These are phyloP conservation scores for Xiphias gladius DNA, from an alignment of 2,113 vertebrate genomes.

Conservation along the genomic window DNA sequence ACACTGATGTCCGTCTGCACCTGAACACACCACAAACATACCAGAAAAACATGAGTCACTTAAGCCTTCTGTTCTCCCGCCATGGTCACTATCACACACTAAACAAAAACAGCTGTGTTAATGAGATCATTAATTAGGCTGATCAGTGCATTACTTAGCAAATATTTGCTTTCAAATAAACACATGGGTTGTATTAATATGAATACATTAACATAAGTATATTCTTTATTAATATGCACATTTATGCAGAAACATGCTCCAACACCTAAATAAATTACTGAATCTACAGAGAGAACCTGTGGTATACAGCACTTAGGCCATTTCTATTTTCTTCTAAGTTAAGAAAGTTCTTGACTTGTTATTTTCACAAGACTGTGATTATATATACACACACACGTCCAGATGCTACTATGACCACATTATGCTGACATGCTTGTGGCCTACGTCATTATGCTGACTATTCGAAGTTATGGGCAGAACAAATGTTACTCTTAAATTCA, in stretches of 20 bases:
- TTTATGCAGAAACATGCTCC: not conserved
- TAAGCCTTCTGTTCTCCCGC: not conserved
- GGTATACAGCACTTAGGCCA: too few species aligned
- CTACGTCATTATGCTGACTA: not conserved
- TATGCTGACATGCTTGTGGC: not conserved
- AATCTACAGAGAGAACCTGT: not conserved
- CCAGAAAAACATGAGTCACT: not conserved
- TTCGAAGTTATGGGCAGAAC: not conserved
- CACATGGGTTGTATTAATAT: not conserved
- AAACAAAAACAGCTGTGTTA: not conserved
- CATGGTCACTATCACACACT: not conserved
- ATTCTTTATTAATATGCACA: not conserved
- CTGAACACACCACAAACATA: slow-evolving; percentile 77
- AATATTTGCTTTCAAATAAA: not conserved
- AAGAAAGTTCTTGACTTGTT: not conserved
- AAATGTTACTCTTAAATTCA: not conserved
- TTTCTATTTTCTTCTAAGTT: too few species aligned
- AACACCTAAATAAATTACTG: not conserved
- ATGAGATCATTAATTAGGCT: not conserved
- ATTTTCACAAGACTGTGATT: not conserved
- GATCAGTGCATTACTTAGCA: not conserved
- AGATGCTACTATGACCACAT: not conserved
- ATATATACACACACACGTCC: not conserved
- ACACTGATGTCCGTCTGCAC: slow-evolving; percentile 92
- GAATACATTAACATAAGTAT: not conserved